Evolutionary conservation across 1,140 invertebrate genomes (phyloP).

Genomic region (Micrasema longulum): DNA sequence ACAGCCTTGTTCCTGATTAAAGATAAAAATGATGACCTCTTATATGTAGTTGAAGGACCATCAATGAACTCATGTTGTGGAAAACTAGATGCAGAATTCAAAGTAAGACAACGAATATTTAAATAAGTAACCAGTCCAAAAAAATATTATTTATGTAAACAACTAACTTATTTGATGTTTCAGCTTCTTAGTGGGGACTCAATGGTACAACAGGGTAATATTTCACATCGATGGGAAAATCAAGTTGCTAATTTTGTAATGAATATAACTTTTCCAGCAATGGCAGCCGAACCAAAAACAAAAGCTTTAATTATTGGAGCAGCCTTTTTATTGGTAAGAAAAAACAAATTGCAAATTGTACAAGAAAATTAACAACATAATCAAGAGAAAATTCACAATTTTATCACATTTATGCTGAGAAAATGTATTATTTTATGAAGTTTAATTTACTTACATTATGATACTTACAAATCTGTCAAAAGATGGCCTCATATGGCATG

Average conservation of each 20-base stretch:
- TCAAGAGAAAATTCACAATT: too few relatives aligned
- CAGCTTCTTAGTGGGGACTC: slow-evolving; percentile 65
- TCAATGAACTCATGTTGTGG: slow-evolving; percentile 55
- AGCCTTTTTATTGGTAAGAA: slow-evolving; percentile 69
- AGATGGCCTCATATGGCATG: too few relatives aligned
- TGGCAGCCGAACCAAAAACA: slow-evolving; percentile 65
- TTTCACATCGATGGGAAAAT: slow-evolving; percentile 70
- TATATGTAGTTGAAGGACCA: slow-evolving; percentile 70
- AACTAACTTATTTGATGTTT: not conserved
- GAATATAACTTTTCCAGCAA: slow-evolving; percentile 64
- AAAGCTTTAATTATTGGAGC: slow-evolving; percentile 70
- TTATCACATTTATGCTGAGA: too few relatives aligned
- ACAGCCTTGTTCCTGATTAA: slow-evolving; percentile 67
- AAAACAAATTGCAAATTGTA: slow-evolving; percentile 24
- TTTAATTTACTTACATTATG: too few relatives aligned
- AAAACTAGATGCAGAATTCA: slow-evolving; percentile 61
- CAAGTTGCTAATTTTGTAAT: slow-evolving; percentile 68
- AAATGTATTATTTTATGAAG: too few relatives aligned
- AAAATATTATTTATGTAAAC: not conserved
- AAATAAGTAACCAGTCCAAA: not conserved
- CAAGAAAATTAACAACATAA: too few relatives aligned
- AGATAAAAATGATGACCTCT: slow-evolving; percentile 63
- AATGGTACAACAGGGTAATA: slow-evolving; percentile 68
- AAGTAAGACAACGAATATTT: slow-evolving; percentile 55
- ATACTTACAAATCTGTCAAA: too few relatives aligned